Percentiles rank a stretch among this genome's conserved stretches.
Evolutionary conservation across 2,797 vertebrate species (phyloP).

Genomic region (Linurgus olivaceus): DNA sequence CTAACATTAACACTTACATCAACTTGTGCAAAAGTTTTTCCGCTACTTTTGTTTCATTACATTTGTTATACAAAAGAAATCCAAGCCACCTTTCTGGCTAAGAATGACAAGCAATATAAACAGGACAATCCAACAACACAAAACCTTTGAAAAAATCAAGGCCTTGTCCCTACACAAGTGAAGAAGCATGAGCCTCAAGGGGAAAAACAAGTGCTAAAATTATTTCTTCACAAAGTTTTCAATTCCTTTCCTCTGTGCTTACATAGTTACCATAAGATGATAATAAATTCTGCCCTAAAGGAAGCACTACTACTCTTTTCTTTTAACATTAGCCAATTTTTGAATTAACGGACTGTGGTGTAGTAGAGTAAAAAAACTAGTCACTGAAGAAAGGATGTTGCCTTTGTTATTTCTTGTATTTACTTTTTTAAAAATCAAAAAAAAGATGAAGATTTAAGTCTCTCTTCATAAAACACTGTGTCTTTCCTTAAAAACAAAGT

Average conservation of each 20-base stretch:
- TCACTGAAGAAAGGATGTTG: background rate
- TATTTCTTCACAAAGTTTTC: background rate
- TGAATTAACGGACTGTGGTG: background rate
- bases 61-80: background rate
- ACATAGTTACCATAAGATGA: background rate
- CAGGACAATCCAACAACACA: background rate
- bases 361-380: background rate
- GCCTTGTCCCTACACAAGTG: background rate
- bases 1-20: background rate
- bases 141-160: background rate
- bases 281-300: background rate
- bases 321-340: background rate
- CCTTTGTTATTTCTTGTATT: background rate
- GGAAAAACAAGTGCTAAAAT: background rate
- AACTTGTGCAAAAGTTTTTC: background rate
- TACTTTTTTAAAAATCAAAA: background rate
- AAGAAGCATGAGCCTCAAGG: background rate
- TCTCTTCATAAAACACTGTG: background rate
- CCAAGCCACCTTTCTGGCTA: background rate
- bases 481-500: background rate
- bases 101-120: background rate
- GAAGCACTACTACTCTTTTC: background rate
- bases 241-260: background rate
- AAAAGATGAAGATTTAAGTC: background rate
- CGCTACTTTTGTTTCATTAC: background rate